Evolutionary conservation across 2,888 invertebrate genomes (phyloP).

Genomic region (Thalpophila matura): DNA sequence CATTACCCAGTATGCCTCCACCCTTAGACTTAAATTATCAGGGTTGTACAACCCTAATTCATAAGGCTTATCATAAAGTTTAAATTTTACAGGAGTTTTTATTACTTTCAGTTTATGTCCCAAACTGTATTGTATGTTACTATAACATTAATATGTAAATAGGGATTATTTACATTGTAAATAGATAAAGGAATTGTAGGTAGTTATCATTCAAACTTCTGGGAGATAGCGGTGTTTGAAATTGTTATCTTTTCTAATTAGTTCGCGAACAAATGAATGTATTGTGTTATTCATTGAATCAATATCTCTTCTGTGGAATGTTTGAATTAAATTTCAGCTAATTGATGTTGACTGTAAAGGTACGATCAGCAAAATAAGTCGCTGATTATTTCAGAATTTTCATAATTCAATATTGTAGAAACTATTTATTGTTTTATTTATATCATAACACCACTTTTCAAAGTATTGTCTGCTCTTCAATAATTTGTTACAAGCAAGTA

Average conservation of each 20-base stretch:
- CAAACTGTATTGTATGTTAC: slow-evolving; percentile 55
- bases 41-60: slow-evolving; percentile 43
- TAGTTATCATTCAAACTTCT: slow-evolving; percentile 60
- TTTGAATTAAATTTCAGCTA: slow-evolving; percentile 29
- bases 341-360: no score
- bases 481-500: no score
- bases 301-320: slow-evolving; percentile 15
- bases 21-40: slow-evolving; percentile 26
- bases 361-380: no score
- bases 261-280: slow-evolving; percentile 11
- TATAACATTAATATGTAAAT: slow-evolving; percentile 60
- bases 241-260: slow-evolving; percentile 42
- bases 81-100: slow-evolving; percentile 49
- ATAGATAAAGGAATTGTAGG: slow-evolving; percentile 64
- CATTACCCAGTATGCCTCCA: neutral
- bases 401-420: no score
- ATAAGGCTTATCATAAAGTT: slow-evolving; percentile 59
- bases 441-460: no score
- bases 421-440: no score
- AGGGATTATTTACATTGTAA: slow-evolving; percentile 58
- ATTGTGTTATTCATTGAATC: slow-evolving; percentile 23
- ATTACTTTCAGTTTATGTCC: slow-evolving; percentile 55
- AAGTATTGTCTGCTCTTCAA: no score
- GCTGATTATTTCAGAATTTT: no score
- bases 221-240: slow-evolving; percentile 54